Percentiles rank a stretch among this genome's conserved stretches.
Evolutionary conservation across 2,113 vertebrate genomes (phyloP).

Genomic region (Oreocharis arfaki): DNA sequence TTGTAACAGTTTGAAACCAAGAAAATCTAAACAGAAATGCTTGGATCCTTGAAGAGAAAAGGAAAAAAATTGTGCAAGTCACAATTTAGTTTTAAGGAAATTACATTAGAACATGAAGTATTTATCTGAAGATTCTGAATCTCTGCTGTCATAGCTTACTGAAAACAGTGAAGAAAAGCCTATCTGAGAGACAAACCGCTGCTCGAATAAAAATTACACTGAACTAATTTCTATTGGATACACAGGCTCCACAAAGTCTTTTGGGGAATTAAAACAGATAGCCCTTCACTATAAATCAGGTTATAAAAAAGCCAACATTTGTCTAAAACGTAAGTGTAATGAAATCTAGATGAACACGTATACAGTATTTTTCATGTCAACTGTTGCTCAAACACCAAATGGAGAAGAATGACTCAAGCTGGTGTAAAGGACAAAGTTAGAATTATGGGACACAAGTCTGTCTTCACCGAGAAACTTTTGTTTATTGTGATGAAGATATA

Average conservation of each 20-base stretch:
- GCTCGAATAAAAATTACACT: neutral
- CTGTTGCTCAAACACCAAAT: neutral
- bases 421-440: neutral
- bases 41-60: neutral
- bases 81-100: neutral
- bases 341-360: neutral
- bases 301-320: neutral
- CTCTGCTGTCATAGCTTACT: neutral
- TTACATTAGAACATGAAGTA: neutral
- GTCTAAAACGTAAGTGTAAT: neutral
- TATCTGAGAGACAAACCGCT: neutral
- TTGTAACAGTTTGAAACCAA: neutral
- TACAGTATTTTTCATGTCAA: neutral
- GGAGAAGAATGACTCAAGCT: neutral
- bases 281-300: neutral
- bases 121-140: neutral
- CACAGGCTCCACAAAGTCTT: neutral
- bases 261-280: neutral
- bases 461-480: no score
- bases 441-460: neutral
- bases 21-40: neutral
- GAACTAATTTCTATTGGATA: neutral
- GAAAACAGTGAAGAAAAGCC: neutral
- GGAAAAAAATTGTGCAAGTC: neutral
- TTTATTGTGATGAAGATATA: neutral